A percentile compares a stretch with the other conserved stretches of the same genome.
Evolutionary conservation across 2,888 invertebrate genomes (phyloP).

Genomic region (Adineta ricciae): DNA sequence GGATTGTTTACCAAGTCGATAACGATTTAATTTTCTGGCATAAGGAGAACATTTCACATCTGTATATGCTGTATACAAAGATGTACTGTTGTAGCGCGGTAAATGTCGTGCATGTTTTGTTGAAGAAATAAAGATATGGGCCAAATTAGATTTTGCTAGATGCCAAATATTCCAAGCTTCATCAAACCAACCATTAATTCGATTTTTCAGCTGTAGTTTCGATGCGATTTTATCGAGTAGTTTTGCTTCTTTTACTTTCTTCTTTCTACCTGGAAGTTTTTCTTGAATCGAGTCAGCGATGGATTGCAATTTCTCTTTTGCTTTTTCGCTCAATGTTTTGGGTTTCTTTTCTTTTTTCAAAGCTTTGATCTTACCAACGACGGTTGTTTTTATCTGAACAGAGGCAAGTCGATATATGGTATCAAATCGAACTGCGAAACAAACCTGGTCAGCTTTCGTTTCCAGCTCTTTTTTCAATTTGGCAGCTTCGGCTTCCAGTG

Average conservation of each 20-base stretch:
- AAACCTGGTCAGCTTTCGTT: not conserved
- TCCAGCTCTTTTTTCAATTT: not conserved
- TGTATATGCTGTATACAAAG: not conserved
- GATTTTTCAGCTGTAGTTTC: not conserved
- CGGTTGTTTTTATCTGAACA: not conserved
- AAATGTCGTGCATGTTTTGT: not conserved
- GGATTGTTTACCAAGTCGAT: not conserved
- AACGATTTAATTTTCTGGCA: not conserved
- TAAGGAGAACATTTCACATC: conserved; percentile 6
- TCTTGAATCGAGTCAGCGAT: not conserved
- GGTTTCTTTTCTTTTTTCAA: not conserved
- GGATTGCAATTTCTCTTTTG: not conserved
- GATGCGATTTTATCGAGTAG: not conserved
- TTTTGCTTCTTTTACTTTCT: not conserved
- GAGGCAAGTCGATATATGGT: not conserved
- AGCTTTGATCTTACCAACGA: not conserved
- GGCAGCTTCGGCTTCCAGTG: not conserved
- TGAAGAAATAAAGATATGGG: not conserved
- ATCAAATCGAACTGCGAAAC: not conserved
- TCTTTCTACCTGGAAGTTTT: not conserved
- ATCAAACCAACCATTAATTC: not conserved
- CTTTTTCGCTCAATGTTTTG: not conserved
- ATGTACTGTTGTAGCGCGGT: not conserved
- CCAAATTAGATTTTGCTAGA: not conserved
- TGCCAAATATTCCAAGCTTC: not conserved